A percentile compares a stretch with the other conserved stretches of the same genome.
phyloP scores from a whole-genome alignment of 1,140 invertebrate species.

The Neodiprion pinetum region DNA sequence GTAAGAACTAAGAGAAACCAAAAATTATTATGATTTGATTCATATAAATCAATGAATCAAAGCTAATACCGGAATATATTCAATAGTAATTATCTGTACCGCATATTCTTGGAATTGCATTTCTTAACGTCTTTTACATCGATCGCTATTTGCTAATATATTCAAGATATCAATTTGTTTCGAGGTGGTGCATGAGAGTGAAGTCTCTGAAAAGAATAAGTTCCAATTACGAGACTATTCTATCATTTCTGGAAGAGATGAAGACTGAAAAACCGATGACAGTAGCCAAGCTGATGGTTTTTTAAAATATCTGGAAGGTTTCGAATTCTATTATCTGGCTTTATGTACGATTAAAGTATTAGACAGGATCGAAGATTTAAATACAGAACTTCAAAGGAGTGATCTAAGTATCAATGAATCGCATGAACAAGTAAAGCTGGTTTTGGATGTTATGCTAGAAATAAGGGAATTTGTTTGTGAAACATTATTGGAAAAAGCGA shows the following conservation, averaged over 20 bases:
- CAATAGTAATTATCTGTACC: not conserved
- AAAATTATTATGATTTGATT: not conserved
- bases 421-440: constrained; percentile 25
- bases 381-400: constrained; percentile 27
- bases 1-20: not conserved
- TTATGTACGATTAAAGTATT: constrained; percentile 26
- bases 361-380: constrained; percentile 28
- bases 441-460: constrained; percentile 21
- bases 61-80: not conserved
- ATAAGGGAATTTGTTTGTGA: constrained; percentile 27
- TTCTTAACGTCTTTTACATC: not conserved
- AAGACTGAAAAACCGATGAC: constrained; percentile 18
- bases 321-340: constrained; percentile 24
- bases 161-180: constrained; percentile 12
- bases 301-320: constrained; percentile 22
- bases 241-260: constrained; percentile 23
- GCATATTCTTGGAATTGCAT: not conserved
- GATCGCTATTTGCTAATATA: not conserved
- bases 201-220: constrained; percentile 24
- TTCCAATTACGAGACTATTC: constrained; percentile 23
- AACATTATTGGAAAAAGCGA: constrained; percentile 22
- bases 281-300: constrained; percentile 26
- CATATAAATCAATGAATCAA: not conserved
- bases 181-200: constrained; percentile 27
- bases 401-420: constrained; percentile 27